Evolutionary conservation across 92 coral and sea anemone genomes (phyloP).

Genomic region (Actinernus sp.): DNA sequence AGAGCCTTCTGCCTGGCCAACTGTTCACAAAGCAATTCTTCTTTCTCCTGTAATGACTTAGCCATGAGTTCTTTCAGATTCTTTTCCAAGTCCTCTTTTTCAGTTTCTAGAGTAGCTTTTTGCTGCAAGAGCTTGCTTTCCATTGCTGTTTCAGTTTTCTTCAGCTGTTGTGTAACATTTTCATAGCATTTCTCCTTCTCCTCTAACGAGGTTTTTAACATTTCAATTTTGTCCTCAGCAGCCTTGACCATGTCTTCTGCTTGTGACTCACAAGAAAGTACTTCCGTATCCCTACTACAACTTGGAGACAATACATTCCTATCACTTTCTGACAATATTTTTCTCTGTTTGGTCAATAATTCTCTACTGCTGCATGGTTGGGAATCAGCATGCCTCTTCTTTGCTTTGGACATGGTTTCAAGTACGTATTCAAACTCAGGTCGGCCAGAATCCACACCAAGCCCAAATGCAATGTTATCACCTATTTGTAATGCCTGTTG

Average conservation of each 20-base stretch:
- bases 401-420: constrained; percentile 73
- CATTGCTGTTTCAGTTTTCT: constrained; percentile 75
- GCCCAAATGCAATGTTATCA: constrained; percentile 92
- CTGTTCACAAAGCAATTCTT: constrained; percentile 71
- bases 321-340: constrained; percentile 76
- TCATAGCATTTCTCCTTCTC: constrained; percentile 83
- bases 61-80: constrained; percentile 69
- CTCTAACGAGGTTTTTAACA: constrained; percentile 61
- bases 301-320: constrained; percentile 14
- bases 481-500: constrained; percentile 73
- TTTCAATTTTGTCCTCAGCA: constrained; percentile 85
- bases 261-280: too few relatives aligned
- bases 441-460: constrained; percentile 77
- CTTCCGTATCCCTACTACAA: constrained; percentile 11
- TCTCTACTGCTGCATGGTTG: constrained; percentile 56
- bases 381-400: constrained; percentile 68
- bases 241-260: constrained; percentile 63
- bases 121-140: constrained; percentile 77
- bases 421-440: constrained; percentile 97
- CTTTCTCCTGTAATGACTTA: constrained; percentile 79
- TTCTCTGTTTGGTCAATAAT: constrained; percentile 56
- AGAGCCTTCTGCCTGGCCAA: constrained; percentile 82
- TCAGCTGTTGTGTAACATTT: constrained; percentile 63
- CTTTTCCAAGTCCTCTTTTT: constrained; percentile 79
- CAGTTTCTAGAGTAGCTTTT: constrained; percentile 79